A percentile compares a stretch with the other conserved stretches of the same genome.
Evolutionary conservation across 2,113 vertebrate species (phyloP).

Genomic region (Caloenas nicobarica): DNA sequence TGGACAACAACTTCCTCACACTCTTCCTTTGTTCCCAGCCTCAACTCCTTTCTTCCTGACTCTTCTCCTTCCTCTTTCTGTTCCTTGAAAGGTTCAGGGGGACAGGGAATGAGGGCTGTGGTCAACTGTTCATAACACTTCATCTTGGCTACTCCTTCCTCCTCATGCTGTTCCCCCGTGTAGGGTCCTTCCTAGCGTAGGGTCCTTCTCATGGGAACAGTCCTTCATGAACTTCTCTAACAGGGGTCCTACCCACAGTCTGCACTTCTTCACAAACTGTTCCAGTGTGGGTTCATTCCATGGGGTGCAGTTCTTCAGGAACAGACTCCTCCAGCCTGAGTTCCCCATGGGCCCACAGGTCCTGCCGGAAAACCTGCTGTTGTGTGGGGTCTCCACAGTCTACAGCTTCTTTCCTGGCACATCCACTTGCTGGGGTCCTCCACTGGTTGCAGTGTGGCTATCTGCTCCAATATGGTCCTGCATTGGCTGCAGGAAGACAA

Average conservation of each 20-base stretch:
- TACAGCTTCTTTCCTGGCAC: background rate
- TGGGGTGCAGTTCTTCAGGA: background rate
- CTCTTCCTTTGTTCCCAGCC: background rate
- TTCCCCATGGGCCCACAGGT: background rate
- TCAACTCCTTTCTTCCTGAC: background rate
- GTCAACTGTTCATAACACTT: background rate
- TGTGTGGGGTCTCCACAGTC: rapidly evolving
- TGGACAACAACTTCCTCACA: background rate
- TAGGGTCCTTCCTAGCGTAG: background rate
- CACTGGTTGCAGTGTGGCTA: no score
- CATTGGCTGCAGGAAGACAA: no score
- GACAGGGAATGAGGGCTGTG: background rate
- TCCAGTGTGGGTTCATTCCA: background rate
- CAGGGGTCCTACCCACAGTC: no score
- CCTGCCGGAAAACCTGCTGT: background rate
- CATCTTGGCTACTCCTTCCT: rapidly evolving
- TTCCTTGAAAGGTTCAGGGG: background rate
- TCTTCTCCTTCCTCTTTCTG: background rate
- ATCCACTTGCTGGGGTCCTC: background rate
- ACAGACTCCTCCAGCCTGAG: background rate
- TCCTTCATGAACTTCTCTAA: no score
- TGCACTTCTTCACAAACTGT: no score
- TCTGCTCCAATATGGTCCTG: no score
- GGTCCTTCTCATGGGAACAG: background rate
- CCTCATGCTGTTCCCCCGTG: background rate